Percentiles rank a stretch among this genome's conserved stretches.
phyloP scores from a whole-genome alignment of 2,797 vertebrate genomes.

The Thripadectes ignobilis region DNA sequence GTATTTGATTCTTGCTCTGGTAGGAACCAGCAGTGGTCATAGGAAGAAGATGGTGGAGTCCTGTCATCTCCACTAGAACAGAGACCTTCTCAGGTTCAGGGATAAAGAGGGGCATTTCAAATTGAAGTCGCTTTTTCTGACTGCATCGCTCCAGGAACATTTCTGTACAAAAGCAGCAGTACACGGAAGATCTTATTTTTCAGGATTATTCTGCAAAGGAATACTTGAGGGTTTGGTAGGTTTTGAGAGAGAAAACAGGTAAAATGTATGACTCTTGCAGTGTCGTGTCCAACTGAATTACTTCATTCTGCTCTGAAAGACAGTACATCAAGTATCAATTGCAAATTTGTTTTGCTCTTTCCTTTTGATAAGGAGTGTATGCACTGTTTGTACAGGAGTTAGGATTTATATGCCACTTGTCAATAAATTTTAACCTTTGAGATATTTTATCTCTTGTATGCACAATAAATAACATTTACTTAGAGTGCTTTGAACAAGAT shows the following conservation, averaged over 20 bases:
- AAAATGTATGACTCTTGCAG: not conserved
- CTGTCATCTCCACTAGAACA: not conserved
- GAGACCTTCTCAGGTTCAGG: not conserved
- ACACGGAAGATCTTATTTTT: not conserved
- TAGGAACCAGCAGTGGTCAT: not conserved
- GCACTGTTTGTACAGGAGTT: not conserved
- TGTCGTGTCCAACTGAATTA: not conserved
- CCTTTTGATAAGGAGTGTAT: not conserved
- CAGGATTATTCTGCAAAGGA: not conserved
- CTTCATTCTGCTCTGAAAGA: not conserved
- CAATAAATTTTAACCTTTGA: not conserved
- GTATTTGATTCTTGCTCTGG: rapidly evolving
- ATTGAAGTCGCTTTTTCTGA: not conserved
- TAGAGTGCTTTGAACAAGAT: not conserved
- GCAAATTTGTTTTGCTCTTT: not conserved
- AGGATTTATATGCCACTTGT: not conserved
- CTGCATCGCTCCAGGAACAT: not conserved
- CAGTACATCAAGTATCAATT: not conserved
- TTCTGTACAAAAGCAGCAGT: not conserved
- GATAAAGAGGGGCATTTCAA: not conserved
- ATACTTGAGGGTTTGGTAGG: not conserved
- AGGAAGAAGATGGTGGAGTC: not conserved
- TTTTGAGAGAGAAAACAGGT: not conserved
- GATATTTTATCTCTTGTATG: not conserved
- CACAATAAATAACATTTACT: not conserved